Percentiles rank a stretch among this genome's conserved stretches.
phyloP scores from a whole-genome alignment of 2,888 invertebrate genomes.

The Hypomecis punctinalis region DNA sequence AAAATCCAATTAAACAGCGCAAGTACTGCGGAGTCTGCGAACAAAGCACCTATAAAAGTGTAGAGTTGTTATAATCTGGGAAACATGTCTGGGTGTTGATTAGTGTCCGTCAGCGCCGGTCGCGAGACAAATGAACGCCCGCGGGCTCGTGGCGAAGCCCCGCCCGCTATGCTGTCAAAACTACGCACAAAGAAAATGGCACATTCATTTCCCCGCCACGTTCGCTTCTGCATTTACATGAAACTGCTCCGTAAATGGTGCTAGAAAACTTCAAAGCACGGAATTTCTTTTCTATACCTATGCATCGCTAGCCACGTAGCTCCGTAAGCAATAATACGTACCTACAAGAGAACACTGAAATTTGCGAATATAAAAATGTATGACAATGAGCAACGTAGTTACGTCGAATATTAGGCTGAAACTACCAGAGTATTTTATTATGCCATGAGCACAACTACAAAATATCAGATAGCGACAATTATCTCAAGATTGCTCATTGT shows the following conservation, averaged over 20 bases:
- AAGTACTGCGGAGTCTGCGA: slow-evolving; percentile 1
- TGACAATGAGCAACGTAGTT: no score
- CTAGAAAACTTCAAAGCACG: slow-evolving; percentile 24
- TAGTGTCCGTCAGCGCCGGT: slow-evolving; percentile 56
- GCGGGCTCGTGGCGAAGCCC: slow-evolving; percentile 38
- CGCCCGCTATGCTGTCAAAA: slow-evolving; percentile 53
- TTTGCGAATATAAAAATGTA: no score
- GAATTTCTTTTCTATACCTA: slow-evolving; percentile 1
- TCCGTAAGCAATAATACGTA: not conserved
- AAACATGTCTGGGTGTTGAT: slow-evolving; percentile 50
- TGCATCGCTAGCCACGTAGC: not conserved
- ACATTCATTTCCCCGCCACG: slow-evolving; percentile 48
- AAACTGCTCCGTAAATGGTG: slow-evolving; percentile 18
- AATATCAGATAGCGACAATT: no score
- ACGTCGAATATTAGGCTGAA: no score
- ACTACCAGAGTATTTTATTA: no score
- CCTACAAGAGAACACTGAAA: not conserved
- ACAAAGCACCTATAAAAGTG: slow-evolving; percentile 8
- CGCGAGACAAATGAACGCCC: slow-evolving; percentile 57
- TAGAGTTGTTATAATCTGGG: slow-evolving; percentile 3
- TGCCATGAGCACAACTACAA: no score
- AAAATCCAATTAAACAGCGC: slow-evolving; percentile 20
- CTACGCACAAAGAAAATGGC: slow-evolving; percentile 63
- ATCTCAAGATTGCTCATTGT: no score
- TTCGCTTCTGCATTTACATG: slow-evolving; percentile 28